Base-by-base conservation (phyloP, 1,140 invertebrate genomes). In the Rhyzopertha dominica region DNA sequence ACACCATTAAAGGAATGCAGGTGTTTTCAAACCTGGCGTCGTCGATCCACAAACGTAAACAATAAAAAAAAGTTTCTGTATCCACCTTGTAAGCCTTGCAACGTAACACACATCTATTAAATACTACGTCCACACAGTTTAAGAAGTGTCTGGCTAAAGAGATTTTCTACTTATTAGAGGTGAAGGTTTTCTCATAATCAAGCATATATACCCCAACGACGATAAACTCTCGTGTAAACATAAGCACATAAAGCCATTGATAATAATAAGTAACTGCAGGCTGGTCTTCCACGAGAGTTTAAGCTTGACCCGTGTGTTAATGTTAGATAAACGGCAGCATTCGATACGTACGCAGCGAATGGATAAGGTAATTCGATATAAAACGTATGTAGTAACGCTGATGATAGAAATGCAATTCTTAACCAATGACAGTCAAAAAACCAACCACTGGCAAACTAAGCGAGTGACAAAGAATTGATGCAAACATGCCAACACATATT, bases 361-460 rank as follows among this genome's bases (percentile, higher is more conserved):
- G 25, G 29, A 43, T 28, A 43, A 31, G 40, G 34, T 43, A 20
- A 43, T 43, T 28, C 40, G 34, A 31, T 43, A 28, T 31, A 43
- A 31, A 43, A 43, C 18, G 32, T 37, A 36, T 24, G 29, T 14
- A 23, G 19, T 38, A 45, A 38, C n/a, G n/a, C n/a, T n/a, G n/a
- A 38, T 38, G 19, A 20, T 14, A 38, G 22, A 32, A 42, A 35
- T 43, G 40, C 51, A 51, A 54, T 47, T n/a, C n/a, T n/a, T n/a
- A n/a, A n/a, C n/a, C 53, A 59, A 63, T 63, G 53, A 61, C 59
- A 63, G 49, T 54, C 60, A 64, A 56, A n/a, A n/a, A n/a, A n/a
- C n/a, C n/a, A 61, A 61, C 53, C 61, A 65, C 59, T 61, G 59
- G 61, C 53, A 62, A 63, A 63, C 61, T 61, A 63, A 65, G 62